Percentiles rank a stretch among this genome's conserved stretches.
Conservation (phyloP, 2,888 invertebrate species). For the Chrysodeixis includens region DNA sequence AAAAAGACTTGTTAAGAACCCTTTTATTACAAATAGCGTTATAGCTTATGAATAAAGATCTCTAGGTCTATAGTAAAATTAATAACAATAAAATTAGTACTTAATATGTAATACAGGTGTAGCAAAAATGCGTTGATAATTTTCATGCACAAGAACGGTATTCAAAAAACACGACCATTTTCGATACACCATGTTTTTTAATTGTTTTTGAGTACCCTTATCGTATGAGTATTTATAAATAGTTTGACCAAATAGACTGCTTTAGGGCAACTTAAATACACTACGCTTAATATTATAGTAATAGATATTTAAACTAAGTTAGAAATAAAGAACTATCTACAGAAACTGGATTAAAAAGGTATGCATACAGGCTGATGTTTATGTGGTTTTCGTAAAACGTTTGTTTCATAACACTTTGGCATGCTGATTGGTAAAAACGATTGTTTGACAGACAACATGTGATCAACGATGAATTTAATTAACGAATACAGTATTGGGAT, state of each 20-base stretch:
- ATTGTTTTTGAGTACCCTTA: background rate
- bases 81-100: background rate
- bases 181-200: background rate
- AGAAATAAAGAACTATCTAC: constrained; percentile 17
- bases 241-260: background rate
- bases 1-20: no score
- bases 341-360: constrained; percentile 1
- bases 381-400: constrained; percentile 1
- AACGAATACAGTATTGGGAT: background rate
- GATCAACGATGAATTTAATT: no score
- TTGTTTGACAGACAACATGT: no score
- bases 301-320: constrained; percentile 15
- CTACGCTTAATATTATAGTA: background rate
- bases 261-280: background rate
- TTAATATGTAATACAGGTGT: no score
- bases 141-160: no score
- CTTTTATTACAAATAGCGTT: no score
- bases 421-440: no score
- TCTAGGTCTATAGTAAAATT: no score
- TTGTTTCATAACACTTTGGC: background rate
- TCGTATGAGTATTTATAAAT: background rate
- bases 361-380: constrained; percentile 32
- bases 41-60: no score
- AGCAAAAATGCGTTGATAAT: no score
- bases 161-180: no score